Percentiles rank a stretch among this genome's conserved stretches.
Conservation (phyloP, 2,113 vertebrate species). For the Dissostichus mawsoni region DNA sequence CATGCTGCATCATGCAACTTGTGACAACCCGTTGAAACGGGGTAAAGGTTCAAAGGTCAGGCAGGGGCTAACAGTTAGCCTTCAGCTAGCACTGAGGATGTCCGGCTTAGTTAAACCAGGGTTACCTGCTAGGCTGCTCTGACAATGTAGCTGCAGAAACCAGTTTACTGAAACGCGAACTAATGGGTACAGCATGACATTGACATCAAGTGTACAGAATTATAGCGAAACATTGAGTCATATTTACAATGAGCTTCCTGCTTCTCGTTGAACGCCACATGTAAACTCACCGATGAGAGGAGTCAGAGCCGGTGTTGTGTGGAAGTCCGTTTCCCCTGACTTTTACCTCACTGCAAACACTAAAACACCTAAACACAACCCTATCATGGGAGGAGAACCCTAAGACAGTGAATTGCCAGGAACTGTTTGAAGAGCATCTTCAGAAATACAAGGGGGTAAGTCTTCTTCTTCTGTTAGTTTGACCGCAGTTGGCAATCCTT, state of each 20-base stretch:
- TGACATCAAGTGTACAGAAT: neutral
- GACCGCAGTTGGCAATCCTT: too few species aligned
- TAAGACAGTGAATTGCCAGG: too few species aligned
- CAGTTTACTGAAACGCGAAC: accelerated
- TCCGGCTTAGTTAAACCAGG: neutral
- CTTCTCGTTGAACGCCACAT: neutral
- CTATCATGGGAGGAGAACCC: too few species aligned
- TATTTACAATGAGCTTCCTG: neutral
- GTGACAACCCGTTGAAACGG: neutral
- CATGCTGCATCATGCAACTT: too few species aligned
- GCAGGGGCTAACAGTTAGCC: neutral
- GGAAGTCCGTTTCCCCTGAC: neutral
- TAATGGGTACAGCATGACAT: neutral
- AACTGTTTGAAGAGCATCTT: too few species aligned
- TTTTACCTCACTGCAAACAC: too few species aligned
- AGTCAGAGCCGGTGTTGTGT: neutral
- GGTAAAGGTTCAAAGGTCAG: neutral
- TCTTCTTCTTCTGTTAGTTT: too few species aligned
- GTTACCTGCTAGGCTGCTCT: neutral
- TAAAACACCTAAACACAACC: too few species aligned
- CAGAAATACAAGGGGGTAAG: too few species aligned
- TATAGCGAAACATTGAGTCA: too few species aligned
- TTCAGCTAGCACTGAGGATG: neutral
- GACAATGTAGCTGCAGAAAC: neutral
- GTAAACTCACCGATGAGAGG: neutral